Evolutionary conservation across 2,888 invertebrate genomes (phyloP).

Genomic region (Synanthedon vespiformis): DNA sequence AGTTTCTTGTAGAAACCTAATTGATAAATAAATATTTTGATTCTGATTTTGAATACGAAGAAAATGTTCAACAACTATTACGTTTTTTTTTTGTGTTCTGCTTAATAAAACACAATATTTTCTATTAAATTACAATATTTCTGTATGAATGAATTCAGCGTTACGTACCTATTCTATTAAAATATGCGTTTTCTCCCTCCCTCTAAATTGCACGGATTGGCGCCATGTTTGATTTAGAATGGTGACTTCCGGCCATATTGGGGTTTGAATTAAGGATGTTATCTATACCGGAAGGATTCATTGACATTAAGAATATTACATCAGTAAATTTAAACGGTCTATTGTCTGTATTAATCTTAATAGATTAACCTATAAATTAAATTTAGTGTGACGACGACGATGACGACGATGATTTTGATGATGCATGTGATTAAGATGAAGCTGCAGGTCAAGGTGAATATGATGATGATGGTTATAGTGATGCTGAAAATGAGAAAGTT

Average conservation of each 20-base stretch:
- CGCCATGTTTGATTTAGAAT: conserved; percentile 63
- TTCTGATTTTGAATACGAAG: no score
- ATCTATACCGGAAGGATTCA: conserved; percentile 35
- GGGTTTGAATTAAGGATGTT: conserved; percentile 47
- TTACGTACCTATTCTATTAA: conserved; percentile 37
- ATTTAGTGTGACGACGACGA: no score
- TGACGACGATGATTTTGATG: no score
- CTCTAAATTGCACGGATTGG: conserved; percentile 33
- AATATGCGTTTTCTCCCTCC: conserved; percentile 42
- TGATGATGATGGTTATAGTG: no score
- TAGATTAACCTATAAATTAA: no score
- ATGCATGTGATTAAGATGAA: neutral
- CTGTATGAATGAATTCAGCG: conserved; percentile 16
- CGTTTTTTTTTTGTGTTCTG: neutral
- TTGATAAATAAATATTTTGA: no score
- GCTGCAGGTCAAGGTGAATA: neutral
- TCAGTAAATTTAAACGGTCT: conserved; percentile 34
- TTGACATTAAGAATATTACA: conserved; percentile 43
- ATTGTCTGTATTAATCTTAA: no score
- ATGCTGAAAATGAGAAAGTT: no score
- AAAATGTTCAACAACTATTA: no score
- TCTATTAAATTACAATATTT: neutral
- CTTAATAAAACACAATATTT: neutral
- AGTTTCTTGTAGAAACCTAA: no score
- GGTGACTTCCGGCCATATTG: conserved; percentile 52